These are phyloP conservation scores for Zapornia atra DNA, from an alignment of 2,113 vertebrate genomes.

Conservation along the genomic window DNA sequence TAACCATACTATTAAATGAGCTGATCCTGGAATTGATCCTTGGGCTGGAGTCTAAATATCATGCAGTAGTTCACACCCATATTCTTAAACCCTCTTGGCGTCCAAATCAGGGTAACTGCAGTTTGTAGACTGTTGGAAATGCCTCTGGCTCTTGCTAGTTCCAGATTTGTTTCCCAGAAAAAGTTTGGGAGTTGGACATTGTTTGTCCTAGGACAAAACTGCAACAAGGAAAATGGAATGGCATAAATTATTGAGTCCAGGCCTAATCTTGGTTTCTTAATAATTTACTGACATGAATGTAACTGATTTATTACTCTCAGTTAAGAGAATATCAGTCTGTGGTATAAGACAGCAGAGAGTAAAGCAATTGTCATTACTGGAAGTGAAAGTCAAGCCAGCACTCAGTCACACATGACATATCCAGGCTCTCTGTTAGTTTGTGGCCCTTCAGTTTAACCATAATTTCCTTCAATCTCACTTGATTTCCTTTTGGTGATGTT, in stretches of 20 bases:
- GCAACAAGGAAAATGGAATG: not conserved
- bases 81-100: not conserved
- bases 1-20: not conserved
- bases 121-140: not conserved
- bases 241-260: not conserved
- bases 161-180: not conserved
- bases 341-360: not conserved
- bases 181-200: not conserved
- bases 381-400: not conserved
- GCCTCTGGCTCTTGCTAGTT: not conserved
- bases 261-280: not conserved
- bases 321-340: not conserved
- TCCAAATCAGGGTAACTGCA: not conserved
- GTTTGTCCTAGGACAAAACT: not conserved
- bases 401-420: not conserved
- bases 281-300: not conserved
- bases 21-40: not conserved
- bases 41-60: not conserved
- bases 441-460: not conserved
- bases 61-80: not conserved
- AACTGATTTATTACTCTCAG: not conserved
- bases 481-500: not conserved
- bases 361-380: not conserved
- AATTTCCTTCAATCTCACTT: not conserved
- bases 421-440: not conserved